phyloP scores from a whole-genome alignment of 2,113 vertebrate genomes.

The Tachysurus fulvidraco region DNA sequence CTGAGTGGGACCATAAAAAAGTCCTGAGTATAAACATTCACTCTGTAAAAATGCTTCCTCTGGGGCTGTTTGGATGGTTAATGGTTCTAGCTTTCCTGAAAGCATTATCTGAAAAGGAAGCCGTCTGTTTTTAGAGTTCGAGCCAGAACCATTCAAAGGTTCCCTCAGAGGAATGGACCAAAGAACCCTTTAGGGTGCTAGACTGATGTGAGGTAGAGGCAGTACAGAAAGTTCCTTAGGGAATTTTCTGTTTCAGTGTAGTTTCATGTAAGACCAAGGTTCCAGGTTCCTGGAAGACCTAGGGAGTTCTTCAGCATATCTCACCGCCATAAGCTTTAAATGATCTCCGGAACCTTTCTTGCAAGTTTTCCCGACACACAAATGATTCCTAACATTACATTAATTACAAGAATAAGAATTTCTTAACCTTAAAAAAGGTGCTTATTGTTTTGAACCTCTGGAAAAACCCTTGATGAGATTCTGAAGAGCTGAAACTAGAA shows the following conservation, averaged over 20 bases:
- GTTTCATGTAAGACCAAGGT: too few species aligned
- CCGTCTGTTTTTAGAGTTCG: not conserved
- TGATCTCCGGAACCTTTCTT: not conserved
- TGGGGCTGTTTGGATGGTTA: not conserved
- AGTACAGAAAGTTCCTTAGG: not conserved
- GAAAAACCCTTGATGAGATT: not conserved
- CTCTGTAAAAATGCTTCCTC: not conserved
- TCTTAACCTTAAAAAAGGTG: not conserved
- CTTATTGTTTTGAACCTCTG: not conserved
- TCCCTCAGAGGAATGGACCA: not conserved
- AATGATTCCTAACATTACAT: not conserved
- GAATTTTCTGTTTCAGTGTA: not conserved
- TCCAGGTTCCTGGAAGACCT: constrained; percentile 1
- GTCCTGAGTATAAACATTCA: not conserved
- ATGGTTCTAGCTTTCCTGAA: not conserved
- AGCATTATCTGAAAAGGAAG: not conserved
- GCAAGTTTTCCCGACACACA: not conserved
- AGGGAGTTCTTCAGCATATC: not conserved
- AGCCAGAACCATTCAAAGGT: not conserved
- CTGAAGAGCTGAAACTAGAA: not conserved
- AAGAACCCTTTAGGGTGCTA: not conserved
- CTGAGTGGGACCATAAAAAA: not conserved
- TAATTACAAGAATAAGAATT: not conserved
- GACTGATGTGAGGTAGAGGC: not conserved
- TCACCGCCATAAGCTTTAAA: not conserved